Conservation (phyloP, 2,888 invertebrate genomes). For the Leucoma salicis region DNA sequence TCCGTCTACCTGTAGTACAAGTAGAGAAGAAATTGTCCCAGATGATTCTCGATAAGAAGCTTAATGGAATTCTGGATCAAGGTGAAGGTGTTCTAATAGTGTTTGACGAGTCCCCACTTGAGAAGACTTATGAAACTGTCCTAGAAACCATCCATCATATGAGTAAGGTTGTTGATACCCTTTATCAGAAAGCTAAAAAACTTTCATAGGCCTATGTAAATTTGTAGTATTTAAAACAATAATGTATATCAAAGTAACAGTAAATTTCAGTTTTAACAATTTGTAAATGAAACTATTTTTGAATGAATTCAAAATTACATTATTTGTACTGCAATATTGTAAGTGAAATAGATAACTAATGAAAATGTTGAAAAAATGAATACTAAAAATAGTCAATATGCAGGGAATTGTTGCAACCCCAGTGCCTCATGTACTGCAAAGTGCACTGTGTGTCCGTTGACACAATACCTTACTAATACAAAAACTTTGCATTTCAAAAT, state of each 20-base stretch:
- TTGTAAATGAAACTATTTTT: slow-evolving; percentile 72
- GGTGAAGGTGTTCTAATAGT: slow-evolving; percentile 98
- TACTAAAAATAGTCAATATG: slow-evolving; percentile 34
- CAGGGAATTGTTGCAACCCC: slow-evolving; percentile 48
- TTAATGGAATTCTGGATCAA: slow-evolving; percentile 98
- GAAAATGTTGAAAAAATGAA: slow-evolving; percentile 41
- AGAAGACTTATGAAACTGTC: slow-evolving; percentile 98
- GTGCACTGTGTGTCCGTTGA: slow-evolving; percentile 23
- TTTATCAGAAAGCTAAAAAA: slow-evolving; percentile 99
- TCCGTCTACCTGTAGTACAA: slow-evolving; percentile 92
- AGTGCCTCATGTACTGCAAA: slow-evolving; percentile 14
- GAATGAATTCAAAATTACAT: slow-evolving; percentile 61
- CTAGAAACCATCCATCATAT: slow-evolving; percentile 99
- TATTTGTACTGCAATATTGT: slow-evolving; percentile 52
- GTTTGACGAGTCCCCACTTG: slow-evolving; percentile 96
- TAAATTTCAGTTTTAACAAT: slow-evolving; percentile 67
- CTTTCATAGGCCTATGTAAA: slow-evolving; percentile 87
- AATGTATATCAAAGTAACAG: slow-evolving; percentile 71
- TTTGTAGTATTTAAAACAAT: slow-evolving; percentile 72
- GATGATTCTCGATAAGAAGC: slow-evolving; percentile 99
- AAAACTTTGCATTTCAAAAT: slow-evolving; percentile 55
- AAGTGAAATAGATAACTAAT: slow-evolving; percentile 46
- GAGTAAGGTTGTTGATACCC: slow-evolving; percentile 99
- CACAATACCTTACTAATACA: slow-evolving; percentile 34
- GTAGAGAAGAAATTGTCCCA: slow-evolving; percentile 99